Base-by-base conservation (phyloP, 2,797 vertebrate genomes). In the Poliocrania exsul region DNA sequence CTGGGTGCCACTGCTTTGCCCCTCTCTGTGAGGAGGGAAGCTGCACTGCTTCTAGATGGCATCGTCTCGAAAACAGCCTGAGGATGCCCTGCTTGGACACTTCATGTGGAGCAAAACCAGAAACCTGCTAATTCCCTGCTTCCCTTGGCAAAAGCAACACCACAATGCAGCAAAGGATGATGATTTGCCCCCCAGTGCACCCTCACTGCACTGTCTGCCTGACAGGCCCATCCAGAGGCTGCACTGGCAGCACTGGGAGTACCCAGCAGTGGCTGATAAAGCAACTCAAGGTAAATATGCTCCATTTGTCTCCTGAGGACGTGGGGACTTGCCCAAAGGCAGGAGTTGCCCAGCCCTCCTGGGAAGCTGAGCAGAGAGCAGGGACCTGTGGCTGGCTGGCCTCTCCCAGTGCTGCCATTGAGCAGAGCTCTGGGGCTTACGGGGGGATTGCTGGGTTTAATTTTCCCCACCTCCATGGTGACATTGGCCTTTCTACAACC, bases 401-500 rank as follows among this genome's bases (percentile, higher is more conserved):
- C 61, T 61, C 13, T 38, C 72, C 53, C 57, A 38, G 58, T 35
- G 4, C 51, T 56, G 65, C 79, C 19, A 29, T 2, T 2, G 5
- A 87, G 80, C 58, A 88, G 84, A 88, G 86, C 13, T 35, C 70
- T 81, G 78, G 64, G 84, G 96, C 93, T 95, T 95, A 95, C n/a
- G 88, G 40, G 84, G 67, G 86, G 93, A 95, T 95, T 95, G 94
- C 83, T 86, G 88, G 57, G 38, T 95, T 95, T 93, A 95, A 82
- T 86, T 95, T 92, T 92, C 38, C 70, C 88, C 90, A 95, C 93
- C 94, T 93, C 92, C 92, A 57, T 8, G 67, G 86, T 84, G 90
- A 88, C 96, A 95, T 93, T 95, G 96, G 91, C 93, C 94, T 93
- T 93, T 92, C 88, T 81, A 89, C 91, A 93, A 92, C 95, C 91